phyloP scores from a whole-genome alignment of 2,888 invertebrate genomes.

The Unio pictorum region DNA sequence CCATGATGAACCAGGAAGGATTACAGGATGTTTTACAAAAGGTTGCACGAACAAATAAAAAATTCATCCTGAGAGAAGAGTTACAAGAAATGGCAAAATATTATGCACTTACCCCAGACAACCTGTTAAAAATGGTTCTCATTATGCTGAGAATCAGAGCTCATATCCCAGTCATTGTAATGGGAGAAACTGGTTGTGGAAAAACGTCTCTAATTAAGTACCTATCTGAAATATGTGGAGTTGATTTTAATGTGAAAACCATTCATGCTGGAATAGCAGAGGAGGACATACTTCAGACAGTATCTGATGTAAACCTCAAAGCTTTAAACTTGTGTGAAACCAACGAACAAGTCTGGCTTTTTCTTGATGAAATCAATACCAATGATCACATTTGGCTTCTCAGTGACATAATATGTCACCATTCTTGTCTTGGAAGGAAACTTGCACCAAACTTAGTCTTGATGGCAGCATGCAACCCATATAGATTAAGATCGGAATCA shows the following conservation, averaged over 20 bases:
- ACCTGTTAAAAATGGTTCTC: slow-evolving; percentile 51
- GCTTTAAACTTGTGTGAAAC: slow-evolving; percentile 8
- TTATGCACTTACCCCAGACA: slow-evolving; percentile 52
- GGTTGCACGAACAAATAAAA: slow-evolving; percentile 22
- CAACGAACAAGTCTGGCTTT: slow-evolving; percentile 35
- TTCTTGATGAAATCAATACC: slow-evolving; percentile 57
- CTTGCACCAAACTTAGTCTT: slow-evolving; percentile 43
- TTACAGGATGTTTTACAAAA: slow-evolving; percentile 28
- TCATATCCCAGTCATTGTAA: slow-evolving; percentile 46
- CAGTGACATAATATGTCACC: slow-evolving; percentile 42
- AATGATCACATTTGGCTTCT: slow-evolving; percentile 44
- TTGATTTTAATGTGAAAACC: slow-evolving; percentile 36
- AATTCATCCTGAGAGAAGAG: slow-evolving; percentile 3
- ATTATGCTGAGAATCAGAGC: slow-evolving; percentile 41
- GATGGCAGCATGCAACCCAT: slow-evolving; percentile 55
- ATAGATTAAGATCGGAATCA: slow-evolving; percentile 31
- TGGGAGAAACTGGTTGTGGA: slow-evolving; percentile 60
- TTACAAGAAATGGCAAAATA: slow-evolving; percentile 15
- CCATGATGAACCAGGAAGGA: slow-evolving; percentile 12
- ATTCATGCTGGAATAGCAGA: slow-evolving; percentile 50
- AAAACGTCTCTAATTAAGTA: slow-evolving; percentile 52
- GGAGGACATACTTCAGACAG: slow-evolving; percentile 18
- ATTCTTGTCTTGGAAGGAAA: slow-evolving; percentile 25
- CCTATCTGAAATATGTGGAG: slow-evolving; percentile 37
- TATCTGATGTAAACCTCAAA: slow-evolving; percentile 14